A percentile compares a stretch with the other conserved stretches of the same genome.
phyloP scores from a whole-genome alignment of 37 sponge, comb jelly and placozoan species.

The Aphrocallistes beatrix region DNA sequence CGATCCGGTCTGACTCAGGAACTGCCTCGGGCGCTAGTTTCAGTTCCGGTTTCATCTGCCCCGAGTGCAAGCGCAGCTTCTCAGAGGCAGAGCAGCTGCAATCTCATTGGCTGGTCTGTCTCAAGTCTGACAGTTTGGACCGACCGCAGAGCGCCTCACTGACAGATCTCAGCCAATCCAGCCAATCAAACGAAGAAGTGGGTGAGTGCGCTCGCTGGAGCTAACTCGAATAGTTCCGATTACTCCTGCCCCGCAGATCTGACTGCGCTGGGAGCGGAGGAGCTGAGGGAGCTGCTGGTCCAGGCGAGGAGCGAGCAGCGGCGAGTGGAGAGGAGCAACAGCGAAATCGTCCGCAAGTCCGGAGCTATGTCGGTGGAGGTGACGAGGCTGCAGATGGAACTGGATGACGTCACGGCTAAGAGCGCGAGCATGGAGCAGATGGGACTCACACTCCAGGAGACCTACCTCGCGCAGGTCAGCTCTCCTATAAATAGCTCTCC shows the following conservation, averaged over 20 bases:
- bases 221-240: background rate
- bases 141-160: background rate
- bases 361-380: background rate
- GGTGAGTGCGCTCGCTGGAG: too few relatives aligned
- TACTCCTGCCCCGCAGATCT: background rate
- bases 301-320: background rate
- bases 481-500: too few relatives aligned
- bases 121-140: too few relatives aligned
- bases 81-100: background rate
- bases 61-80: constrained; percentile 6
- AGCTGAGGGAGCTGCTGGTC: background rate
- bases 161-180: too few relatives aligned
- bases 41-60: background rate
- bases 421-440: background rate
- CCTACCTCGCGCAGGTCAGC: background rate
- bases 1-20: background rate
- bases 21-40: background rate
- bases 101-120: constrained; percentile 1
- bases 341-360: background rate
- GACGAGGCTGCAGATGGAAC: background rate
- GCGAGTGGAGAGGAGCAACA: background rate
- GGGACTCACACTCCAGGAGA: background rate
- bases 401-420: background rate
- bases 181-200: too few relatives aligned
- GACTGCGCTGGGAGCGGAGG: background rate